Conservation (phyloP, 35 echinoderm and acorn worm species). For the Acanthaster planci region DNA sequence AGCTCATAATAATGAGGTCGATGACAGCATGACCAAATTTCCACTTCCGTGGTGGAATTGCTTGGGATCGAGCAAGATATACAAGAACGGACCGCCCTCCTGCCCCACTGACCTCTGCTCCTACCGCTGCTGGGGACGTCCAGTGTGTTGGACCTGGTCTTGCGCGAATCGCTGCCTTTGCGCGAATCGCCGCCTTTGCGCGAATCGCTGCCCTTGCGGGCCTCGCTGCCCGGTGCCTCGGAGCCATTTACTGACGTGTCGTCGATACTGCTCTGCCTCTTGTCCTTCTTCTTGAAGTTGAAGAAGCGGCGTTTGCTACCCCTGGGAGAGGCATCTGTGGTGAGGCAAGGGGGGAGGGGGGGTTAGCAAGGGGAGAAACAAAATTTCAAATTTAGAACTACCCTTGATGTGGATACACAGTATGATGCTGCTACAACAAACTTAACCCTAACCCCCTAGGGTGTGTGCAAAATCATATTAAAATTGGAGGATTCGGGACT, state of each 20-base stretch:
- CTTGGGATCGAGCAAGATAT: too few relatives aligned
- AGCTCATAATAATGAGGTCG: too few relatives aligned
- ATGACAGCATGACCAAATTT: too few relatives aligned
- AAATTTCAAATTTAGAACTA: neutral
- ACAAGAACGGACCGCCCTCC: too few relatives aligned
- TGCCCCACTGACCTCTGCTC: neutral
- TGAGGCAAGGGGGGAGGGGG: too few relatives aligned
- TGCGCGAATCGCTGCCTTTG: neutral
- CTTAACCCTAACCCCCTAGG: too few relatives aligned
- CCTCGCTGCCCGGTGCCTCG: constrained; percentile 3
- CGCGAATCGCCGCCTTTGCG: neutral
- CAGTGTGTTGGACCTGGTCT: constrained; percentile 40
- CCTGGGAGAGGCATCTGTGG: constrained; percentile 54
- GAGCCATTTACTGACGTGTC: neutral
- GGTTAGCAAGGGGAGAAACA: too few relatives aligned
- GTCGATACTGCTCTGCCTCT: constrained; percentile 36
- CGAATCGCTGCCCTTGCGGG: neutral
- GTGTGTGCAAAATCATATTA: too few relatives aligned
- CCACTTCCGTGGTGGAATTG: too few relatives aligned
- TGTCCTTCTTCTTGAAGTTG: constrained; percentile 60
- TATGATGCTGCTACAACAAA: too few relatives aligned
- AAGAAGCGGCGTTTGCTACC: constrained; percentile 53
- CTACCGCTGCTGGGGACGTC: constrained; percentile 37
- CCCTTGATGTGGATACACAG: neutral
- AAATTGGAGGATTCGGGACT: too few relatives aligned